Evolutionary conservation across 2,797 vertebrate species (phyloP), one percentile per base, ranked within the genome.

Genomic region (Argentina silus): DNA sequence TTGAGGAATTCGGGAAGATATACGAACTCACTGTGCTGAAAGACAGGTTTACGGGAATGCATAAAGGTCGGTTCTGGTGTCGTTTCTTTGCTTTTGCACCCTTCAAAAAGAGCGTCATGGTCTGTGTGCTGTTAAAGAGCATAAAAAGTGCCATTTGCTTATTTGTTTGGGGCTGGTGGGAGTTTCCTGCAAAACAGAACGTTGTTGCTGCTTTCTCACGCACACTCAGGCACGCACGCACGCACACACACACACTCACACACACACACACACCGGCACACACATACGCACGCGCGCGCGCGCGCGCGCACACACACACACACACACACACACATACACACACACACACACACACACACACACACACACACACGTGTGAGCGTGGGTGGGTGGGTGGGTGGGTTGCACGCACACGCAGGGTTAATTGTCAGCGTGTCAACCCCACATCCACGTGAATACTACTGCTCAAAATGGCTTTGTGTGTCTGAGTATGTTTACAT

Each of bases 11-110:
- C 94, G 97, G 97, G 89, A 96, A 96, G 94, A 99, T 98, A 94
- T 98, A 98, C 95, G 97, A 99, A 95, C 96, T 99, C 93, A 99
- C 97, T 89, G 97, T 99, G 87, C 95, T 99, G 90, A 99, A 99
- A 95, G 97, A 99, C 93, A 96, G 97, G 91, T 98, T 98, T 91
- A 99, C 97, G 78, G 97, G 97, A 91, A 97, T 98, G 96, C 97
- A 98, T 95, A 98, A 98, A 98, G 97, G 97, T 99, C 90, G 93
- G 92, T 93, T 47, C 62, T 77, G 67, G 78, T 75, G 14, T 23
- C 50, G 74, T 75, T 42, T 23, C 55, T 77, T 56, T 45, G 21
- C 23, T 72, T 78, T 75, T 81, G 69, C 50, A 67, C 68, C 45
- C 23, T 45, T 8, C 47, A 65, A 56, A 21, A 15, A 51, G 27